A percentile compares a stretch with the other conserved stretches of the same genome.
Conservation (phyloP, 2,888 invertebrate species). For the Penaeus monodon region DNA sequence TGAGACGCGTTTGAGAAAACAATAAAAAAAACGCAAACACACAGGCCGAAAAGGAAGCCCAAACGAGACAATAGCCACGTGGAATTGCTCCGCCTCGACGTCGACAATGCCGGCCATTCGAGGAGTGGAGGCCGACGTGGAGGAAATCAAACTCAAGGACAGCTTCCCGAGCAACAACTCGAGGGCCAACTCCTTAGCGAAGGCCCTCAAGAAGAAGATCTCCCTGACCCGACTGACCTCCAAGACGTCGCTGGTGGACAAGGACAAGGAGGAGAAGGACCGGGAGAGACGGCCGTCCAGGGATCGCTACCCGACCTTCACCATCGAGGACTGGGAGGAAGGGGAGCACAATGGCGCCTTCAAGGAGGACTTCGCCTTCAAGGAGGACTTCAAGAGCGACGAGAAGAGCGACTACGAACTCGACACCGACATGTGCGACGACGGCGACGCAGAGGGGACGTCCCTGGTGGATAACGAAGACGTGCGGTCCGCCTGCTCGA, state of each 20-base stretch:
- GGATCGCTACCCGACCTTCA: constrained; percentile 54
- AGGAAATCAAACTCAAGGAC: constrained; percentile 59
- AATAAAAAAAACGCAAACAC: too few species aligned
- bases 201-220: constrained; percentile 55
- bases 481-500: constrained; percentile 42
- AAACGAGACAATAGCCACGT: background rate
- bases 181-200: constrained; percentile 45
- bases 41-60: background rate
- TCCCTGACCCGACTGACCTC: constrained; percentile 51
- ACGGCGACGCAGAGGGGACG: constrained; percentile 40
- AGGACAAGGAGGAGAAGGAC: constrained; percentile 45
- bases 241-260: constrained; percentile 24
- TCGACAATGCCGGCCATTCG: constrained; percentile 47
- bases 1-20: too few species aligned
- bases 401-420: constrained; percentile 40
- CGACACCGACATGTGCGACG: constrained; percentile 42
- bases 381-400: constrained; percentile 30
- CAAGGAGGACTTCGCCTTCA: constrained; percentile 37
- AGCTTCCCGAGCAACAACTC: constrained; percentile 41
- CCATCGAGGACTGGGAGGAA: constrained; percentile 59
- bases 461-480: constrained; percentile 54
- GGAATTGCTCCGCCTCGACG: background rate
- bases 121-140: constrained; percentile 59
- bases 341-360: constrained; percentile 46
- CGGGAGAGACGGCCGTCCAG: constrained; percentile 12